phyloP scores from a whole-genome alignment of 2,888 invertebrate genomes.

The Lepidocyrtoides sp. region DNA sequence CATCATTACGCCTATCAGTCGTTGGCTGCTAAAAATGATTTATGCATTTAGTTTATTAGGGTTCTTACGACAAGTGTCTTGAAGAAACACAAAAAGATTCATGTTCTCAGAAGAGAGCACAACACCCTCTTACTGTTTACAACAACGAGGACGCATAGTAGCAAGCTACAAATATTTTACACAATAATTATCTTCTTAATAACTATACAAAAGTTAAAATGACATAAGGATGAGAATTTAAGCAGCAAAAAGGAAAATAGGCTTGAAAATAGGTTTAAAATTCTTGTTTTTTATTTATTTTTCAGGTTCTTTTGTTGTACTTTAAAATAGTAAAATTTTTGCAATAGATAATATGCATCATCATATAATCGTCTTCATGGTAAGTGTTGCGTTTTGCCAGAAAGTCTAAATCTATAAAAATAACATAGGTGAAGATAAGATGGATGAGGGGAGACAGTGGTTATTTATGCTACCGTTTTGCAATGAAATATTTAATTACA shows the following conservation, averaged over 20 bases:
- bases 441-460: background rate
- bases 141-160: constrained; percentile 10
- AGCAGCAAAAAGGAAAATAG: background rate
- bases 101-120: constrained; percentile 25
- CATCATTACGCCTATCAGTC: background rate
- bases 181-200: constrained; percentile 43
- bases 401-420: too few relatives aligned
- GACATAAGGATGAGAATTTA: constrained; percentile 36
- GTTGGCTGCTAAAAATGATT: constrained; percentile 41
- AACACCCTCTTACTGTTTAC: constrained; percentile 35
- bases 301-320: background rate
- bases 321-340: background rate
- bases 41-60: constrained; percentile 18
- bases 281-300: constrained; percentile 30
- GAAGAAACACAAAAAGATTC: constrained; percentile 10
- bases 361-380: background rate
- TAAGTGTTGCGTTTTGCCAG: constrained; percentile 35
- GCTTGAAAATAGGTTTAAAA: constrained; percentile 3
- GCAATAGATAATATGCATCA: background rate
- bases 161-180: constrained; percentile 39
- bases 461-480: constrained; percentile 21
- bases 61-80: constrained; percentile 11
- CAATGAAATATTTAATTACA: background rate
- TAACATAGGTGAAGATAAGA: background rate
- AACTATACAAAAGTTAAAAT: constrained; percentile 41